Conservation (phyloP, 2,888 invertebrate species). For the Stegophylla sp. region DNA sequence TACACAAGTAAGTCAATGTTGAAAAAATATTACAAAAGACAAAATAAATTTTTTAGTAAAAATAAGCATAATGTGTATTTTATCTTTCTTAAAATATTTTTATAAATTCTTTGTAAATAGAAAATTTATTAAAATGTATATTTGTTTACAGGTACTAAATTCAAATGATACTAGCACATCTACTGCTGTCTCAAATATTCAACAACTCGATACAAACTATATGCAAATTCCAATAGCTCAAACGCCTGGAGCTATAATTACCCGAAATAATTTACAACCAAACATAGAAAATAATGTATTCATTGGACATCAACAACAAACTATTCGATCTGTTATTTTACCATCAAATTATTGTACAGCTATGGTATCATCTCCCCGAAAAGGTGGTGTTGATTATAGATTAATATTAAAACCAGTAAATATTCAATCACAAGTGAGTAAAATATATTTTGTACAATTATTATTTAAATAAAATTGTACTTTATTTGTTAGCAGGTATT, state of each 20-base stretch:
- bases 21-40: background rate
- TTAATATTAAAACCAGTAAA: slow-evolving; percentile 52
- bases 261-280: slow-evolving; percentile 7
- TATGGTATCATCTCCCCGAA: slow-evolving; percentile 29
- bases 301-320: slow-evolving; percentile 9
- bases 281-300: slow-evolving; percentile 16
- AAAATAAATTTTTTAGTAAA: background rate
- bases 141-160: slow-evolving; percentile 7
- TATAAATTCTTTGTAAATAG: background rate
- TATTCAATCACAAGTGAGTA: slow-evolving; percentile 17
- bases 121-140: background rate
- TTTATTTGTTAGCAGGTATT: slow-evolving; percentile 30
- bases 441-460: background rate
- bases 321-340: slow-evolving; percentile 38
- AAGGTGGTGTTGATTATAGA: slow-evolving; percentile 34
- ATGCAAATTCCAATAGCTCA: slow-evolving; percentile 35
- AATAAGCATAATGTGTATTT: background rate
- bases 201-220: slow-evolving; percentile 32
- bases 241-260: slow-evolving; percentile 27
- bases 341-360: slow-evolving; percentile 32
- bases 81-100: background rate
- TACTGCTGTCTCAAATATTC: slow-evolving; percentile 24
- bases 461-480: background rate
- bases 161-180: slow-evolving; percentile 8
- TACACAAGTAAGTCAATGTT: slow-evolving; percentile 25